Evolutionary conservation across 2,797 vertebrate species (phyloP).

Genomic region (Megaceryle alcyon): DNA sequence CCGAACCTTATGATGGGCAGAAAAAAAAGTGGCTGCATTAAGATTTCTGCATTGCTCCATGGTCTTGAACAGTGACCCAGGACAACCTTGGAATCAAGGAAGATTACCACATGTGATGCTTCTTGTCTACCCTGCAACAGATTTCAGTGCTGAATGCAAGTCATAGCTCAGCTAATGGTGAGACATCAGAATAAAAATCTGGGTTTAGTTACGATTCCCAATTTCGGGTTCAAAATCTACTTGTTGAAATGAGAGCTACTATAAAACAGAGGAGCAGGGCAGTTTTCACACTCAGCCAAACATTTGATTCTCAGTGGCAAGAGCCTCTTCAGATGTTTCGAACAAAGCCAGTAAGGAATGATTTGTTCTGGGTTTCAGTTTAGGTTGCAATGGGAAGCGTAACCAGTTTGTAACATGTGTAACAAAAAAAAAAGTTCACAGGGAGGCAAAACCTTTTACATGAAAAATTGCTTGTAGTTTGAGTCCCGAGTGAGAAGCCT

Average conservation of each 20-base stretch:
- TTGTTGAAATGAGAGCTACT: neutral
- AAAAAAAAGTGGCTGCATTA: neutral
- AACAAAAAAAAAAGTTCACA: neutral
- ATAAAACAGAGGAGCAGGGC: neutral
- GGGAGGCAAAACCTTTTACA: neutral
- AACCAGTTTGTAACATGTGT: rapidly evolving
- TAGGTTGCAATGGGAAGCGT: neutral
- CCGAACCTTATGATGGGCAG: neutral
- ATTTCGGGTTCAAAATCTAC: neutral
- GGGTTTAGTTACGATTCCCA: neutral
- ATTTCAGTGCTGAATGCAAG: neutral
- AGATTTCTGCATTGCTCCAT: neutral
- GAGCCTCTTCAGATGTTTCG: neutral
- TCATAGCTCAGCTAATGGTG: neutral
- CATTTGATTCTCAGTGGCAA: neutral
- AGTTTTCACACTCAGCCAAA: neutral
- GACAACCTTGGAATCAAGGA: neutral
- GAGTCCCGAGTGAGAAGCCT: neutral
- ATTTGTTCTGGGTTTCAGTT: neutral
- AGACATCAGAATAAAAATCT: neutral
- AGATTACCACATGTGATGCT: neutral
- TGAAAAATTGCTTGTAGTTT: neutral
- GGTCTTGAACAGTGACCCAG: neutral
- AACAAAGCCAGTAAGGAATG: neutral
- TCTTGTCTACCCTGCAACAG: neutral